Conservation (phyloP, 2,113 vertebrate species). For the Macrotis lagotis region DNA sequence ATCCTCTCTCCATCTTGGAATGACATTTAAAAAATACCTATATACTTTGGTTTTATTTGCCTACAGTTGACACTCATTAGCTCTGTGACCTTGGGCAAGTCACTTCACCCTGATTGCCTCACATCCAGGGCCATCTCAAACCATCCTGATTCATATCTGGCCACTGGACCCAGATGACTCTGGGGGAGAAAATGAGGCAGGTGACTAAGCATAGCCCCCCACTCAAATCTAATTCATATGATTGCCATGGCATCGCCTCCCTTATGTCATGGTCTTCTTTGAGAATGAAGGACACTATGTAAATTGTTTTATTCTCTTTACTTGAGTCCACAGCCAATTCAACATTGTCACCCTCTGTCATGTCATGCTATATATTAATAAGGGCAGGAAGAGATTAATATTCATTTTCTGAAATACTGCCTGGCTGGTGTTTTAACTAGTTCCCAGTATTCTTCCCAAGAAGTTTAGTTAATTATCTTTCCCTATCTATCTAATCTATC, state of each 20-base stretch:
- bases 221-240: too few species aligned
- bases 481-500: neutral
- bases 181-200: too few species aligned
- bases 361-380: neutral
- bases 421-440: neutral
- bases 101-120: too few species aligned
- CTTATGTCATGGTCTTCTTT: too few species aligned
- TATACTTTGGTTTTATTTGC: neutral
- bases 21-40: neutral
- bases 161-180: too few species aligned
- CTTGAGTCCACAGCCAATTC: neutral
- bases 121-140: too few species aligned
- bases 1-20: neutral
- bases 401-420: neutral
- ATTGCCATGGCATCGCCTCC: too few species aligned
- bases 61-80: too few species aligned
- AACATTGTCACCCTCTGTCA: neutral
- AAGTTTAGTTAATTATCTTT: neutral
- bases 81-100: too few species aligned
- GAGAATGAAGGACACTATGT: too few species aligned
- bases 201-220: too few species aligned
- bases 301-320: neutral
- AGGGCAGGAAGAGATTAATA: neutral
- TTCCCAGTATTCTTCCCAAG: neutral
- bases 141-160: too few species aligned